Evolutionary conservation across 1,140 invertebrate species (phyloP).

Genomic region (Littorina saxatilis): DNA sequence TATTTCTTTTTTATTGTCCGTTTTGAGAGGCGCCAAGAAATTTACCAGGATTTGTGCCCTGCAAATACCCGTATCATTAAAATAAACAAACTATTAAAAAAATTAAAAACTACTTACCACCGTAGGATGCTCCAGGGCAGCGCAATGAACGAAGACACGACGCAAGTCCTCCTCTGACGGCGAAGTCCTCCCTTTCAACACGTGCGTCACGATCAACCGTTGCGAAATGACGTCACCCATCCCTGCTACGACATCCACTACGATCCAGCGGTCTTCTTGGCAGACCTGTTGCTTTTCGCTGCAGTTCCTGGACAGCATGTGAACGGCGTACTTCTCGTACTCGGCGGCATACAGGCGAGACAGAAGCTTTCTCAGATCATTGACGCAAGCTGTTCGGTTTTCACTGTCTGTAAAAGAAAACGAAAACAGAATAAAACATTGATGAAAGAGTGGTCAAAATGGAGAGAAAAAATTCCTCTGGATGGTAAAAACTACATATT

Average conservation of each 20-base stretch:
- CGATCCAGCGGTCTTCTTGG: conserved; percentile 39
- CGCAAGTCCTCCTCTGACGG: conserved; percentile 43
- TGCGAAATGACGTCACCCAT: conserved; percentile 42
- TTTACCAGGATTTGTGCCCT: no score
- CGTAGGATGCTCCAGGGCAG: conserved; percentile 39
- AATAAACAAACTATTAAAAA: no score
- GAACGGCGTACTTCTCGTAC: conserved; percentile 26
- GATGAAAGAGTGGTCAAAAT: no score
- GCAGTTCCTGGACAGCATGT: conserved; percentile 16
- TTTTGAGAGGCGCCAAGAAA: no score
- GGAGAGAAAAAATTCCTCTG: no score
- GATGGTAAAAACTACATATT: no score
- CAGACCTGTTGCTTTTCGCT: conserved; percentile 38
- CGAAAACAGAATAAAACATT: no score
- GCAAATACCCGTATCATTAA: no score
- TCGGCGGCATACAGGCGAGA: conserved; percentile 30
- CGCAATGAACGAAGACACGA: conserved; percentile 44
- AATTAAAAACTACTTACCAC: no score
- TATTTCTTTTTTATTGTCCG: no score
- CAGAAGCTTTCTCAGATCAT: conserved; percentile 35
- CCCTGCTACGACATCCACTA: conserved; percentile 50
- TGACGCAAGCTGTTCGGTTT: conserved; percentile 48
- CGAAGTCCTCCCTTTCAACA: conserved; percentile 10
- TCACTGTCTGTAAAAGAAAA: conserved; percentile 41
- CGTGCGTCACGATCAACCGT: conserved; percentile 37